Conservation (phyloP, 2,113 vertebrate species). For the Mustelus asterias region DNA sequence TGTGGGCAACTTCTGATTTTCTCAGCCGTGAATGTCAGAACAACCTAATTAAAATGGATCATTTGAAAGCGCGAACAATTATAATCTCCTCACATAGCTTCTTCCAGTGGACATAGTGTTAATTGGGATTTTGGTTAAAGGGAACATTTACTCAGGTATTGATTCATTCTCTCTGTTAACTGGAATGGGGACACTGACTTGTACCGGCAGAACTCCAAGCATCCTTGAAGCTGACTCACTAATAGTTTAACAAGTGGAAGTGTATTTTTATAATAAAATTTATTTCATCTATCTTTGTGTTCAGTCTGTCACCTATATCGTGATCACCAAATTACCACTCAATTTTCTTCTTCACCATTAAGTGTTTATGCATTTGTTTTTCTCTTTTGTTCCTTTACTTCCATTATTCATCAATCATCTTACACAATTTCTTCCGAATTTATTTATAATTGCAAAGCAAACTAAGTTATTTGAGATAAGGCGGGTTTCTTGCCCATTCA, state of each 20-base stretch:
- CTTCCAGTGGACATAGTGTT: not conserved
- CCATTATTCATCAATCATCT: not conserved
- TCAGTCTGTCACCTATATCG: not conserved
- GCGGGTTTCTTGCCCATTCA: not conserved
- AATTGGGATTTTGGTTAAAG: conserved; percentile 22
- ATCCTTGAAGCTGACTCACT: not conserved
- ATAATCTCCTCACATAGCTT: not conserved
- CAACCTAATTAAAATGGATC: not conserved
- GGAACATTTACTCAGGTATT: not conserved
- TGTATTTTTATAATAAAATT: not conserved
- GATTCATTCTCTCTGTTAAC: not conserved
- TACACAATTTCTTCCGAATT: not conserved
- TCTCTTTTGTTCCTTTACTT: not conserved
- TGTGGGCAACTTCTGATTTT: not conserved
- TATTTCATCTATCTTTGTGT: not conserved
- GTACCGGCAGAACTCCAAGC: not conserved
- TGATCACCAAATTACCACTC: not conserved
- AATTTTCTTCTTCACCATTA: not conserved
- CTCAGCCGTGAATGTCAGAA: not conserved
- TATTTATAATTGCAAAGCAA: not conserved
- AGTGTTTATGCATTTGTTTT: not conserved
- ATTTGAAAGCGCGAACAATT: not conserved
- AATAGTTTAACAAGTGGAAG: conserved; percentile 2
- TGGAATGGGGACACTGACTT: not conserved
- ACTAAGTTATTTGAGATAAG: not conserved